Percentiles rank a stretch among this genome's conserved stretches.
These are phyloP conservation scores for Clamator glandarius DNA, from an alignment of 2,797 vertebrate species.

Conservation along the genomic window DNA sequence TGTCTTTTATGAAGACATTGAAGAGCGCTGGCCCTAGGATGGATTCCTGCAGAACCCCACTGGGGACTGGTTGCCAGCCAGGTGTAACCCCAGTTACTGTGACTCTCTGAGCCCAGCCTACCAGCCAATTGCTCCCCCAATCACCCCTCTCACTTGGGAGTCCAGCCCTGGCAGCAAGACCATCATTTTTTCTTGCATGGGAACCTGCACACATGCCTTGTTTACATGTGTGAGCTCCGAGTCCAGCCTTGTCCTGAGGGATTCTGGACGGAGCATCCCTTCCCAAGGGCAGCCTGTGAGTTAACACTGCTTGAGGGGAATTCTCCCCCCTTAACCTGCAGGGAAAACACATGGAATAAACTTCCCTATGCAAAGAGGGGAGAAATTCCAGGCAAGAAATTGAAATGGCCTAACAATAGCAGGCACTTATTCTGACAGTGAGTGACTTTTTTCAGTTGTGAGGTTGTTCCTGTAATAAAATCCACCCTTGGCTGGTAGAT, in stretches of 20 bases:
- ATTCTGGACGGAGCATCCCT: background rate
- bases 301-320: background rate
- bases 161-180: background rate
- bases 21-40: no score
- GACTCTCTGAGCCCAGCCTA: no score
- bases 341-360: background rate
- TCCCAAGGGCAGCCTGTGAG: background rate
- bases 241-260: background rate
- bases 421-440: background rate
- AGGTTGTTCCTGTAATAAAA: conserved; percentile 26
- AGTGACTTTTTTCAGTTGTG: background rate
- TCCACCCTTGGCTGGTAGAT: background rate
- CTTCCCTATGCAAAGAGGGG: rapidly evolving
- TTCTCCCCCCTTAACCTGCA: rapidly evolving
- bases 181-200: rapidly evolving
- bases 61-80: no score
- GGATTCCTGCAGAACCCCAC: no score
- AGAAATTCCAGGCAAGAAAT: background rate
- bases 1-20: no score
- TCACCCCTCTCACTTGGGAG: background rate
- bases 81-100: no score
- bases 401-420: background rate
- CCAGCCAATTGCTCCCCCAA: no score
- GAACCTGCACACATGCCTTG: rapidly evolving
- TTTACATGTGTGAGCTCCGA: rapidly evolving